Evolutionary conservation across 1,140 invertebrate species (phyloP), one percentile per base, ranked within the genome.

Genomic region (Helicoverpa zea): DNA sequence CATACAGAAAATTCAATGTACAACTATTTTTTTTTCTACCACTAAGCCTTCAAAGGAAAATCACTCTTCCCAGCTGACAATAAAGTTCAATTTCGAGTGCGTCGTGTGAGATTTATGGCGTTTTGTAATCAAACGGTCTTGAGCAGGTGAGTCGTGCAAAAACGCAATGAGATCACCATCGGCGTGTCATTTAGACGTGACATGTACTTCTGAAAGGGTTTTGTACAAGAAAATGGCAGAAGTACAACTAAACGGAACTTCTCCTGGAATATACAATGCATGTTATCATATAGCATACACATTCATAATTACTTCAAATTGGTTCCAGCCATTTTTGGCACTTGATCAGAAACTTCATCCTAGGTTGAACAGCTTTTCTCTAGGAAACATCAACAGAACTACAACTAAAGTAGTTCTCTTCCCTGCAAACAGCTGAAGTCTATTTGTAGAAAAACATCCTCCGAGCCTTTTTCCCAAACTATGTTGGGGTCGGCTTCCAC

Each of bases 141-240:
- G 79, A 54, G 79, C 83, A 83, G 83, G 78, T 81, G 86, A 84
- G 68, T 90, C 89, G 88, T 89, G 89, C 88, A 89, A 89, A 91
- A 91, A 91, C 86, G 86, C 86, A 88, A 87, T 91, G 88, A 89
- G 86, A 89, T 91, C 89, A 91, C 87, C 89, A 84, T 82, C 79
- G 80, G 72, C 77, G 73, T 86, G 83, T 87, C 86, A 83, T 86
- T 89, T 85, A 83, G 80, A 86, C 84, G 85, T 83, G 84, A 87
- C 83, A 77, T 77, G 85, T 86, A 58, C 51, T 54, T 79, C 76
- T 68, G 64, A 58, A 49, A 70, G 64, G 54, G 23, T 58, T 70
- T 58, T 0, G 16, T 68, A 59, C 52, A 59, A 9, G 29, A n/a
- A 13, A 49, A 14, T 5, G 7, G 4, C 64, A 79, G 63, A 79